phyloP scores from a whole-genome alignment of 2,888 invertebrate genomes.

The Pollenia angustigena region DNA sequence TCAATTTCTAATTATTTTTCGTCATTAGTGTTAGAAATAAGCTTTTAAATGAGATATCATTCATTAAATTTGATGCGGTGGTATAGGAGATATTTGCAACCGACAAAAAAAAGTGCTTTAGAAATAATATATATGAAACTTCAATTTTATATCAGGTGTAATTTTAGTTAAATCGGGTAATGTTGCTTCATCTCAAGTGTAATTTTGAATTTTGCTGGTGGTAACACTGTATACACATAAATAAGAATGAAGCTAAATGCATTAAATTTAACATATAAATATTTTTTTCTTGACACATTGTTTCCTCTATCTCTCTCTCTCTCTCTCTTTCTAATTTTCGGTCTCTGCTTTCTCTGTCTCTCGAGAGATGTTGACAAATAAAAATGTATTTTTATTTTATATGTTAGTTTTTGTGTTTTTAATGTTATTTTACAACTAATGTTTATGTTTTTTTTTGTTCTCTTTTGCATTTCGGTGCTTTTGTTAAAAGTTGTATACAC shows the following conservation, averaged over 20 bases:
- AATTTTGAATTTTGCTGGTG: no score
- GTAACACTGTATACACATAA: not conserved
- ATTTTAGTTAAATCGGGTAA: no score
- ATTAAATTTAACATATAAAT: not conserved
- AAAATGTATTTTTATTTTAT: slow-evolving; percentile 20
- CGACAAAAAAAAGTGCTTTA: no score
- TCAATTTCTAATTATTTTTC: no score
- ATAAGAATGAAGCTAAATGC: slow-evolving; percentile 26
- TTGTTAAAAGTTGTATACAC: not conserved
- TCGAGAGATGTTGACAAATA: slow-evolving; percentile 43
- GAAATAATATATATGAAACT: no score
- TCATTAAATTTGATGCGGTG: no score
- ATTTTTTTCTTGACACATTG: slow-evolving; percentile 12
- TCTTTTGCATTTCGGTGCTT: not conserved
- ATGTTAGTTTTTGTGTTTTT: not conserved
- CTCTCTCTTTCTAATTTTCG: not conserved
- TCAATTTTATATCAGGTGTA: no score
- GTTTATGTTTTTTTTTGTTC: not conserved
- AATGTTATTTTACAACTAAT: not conserved
- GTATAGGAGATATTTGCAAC: no score
- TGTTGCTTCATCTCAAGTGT: no score
- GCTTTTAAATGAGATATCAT: no score
- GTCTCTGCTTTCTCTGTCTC: not conserved
- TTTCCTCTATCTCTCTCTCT: not conserved
- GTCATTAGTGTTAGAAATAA: no score